A percentile compares a stretch with the other conserved stretches of the same genome.
Conservation (phyloP, 1,140 invertebrate species). For the Acromyrmex charruanus region DNA sequence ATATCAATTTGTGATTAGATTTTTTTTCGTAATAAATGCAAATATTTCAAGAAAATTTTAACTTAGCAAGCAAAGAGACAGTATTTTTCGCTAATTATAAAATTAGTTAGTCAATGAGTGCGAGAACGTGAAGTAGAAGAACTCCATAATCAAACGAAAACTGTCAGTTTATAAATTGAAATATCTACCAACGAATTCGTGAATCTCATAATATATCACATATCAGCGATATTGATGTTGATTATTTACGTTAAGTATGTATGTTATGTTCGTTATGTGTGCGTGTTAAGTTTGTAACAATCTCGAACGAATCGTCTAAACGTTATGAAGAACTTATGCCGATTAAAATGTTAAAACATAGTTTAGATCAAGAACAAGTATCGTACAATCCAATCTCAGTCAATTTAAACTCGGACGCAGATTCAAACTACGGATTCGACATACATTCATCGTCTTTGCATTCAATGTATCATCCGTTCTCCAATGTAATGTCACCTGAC, state of each 20-base stretch:
- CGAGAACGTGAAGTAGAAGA: neutral
- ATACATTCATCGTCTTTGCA: constrained; percentile 59
- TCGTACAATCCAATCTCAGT: neutral
- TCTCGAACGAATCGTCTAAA: neutral
- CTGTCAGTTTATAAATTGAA: neutral
- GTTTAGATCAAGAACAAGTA: neutral
- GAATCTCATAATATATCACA: neutral
- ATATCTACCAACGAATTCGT: neutral
- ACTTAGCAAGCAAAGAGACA: neutral
- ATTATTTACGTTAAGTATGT: neutral
- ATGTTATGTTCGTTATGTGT: neutral
- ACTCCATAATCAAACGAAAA: neutral
- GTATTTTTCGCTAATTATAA: neutral
- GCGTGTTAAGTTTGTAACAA: neutral
- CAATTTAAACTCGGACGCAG: neutral
- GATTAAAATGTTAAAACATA: neutral
- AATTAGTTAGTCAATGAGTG: neutral
- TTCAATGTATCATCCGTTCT: constrained; percentile 70
- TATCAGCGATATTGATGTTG: too few species aligned
- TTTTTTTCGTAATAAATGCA: neutral
- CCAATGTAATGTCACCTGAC: neutral
- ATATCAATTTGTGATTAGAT: neutral
- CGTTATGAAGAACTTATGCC: neutral
- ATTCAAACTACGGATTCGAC: neutral
- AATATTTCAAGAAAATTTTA: neutral